Evolutionary conservation across 2,113 vertebrate species (phyloP).

Genomic region (Lepus timidus): DNA sequence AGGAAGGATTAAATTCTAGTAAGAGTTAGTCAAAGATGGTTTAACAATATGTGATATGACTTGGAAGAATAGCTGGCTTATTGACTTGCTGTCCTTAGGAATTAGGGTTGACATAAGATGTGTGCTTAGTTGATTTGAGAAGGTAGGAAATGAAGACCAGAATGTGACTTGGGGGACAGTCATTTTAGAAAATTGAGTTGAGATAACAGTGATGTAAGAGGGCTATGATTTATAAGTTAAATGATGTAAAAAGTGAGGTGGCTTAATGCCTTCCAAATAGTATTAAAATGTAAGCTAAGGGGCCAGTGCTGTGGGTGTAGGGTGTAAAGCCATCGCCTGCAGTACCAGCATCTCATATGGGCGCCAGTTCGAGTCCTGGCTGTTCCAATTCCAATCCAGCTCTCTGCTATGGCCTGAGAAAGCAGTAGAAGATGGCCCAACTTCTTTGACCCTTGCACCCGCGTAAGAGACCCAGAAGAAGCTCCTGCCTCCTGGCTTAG

Average conservation of each 20-base stretch:
- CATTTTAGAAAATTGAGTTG: background rate
- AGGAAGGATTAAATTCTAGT: background rate
- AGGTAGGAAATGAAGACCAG: background rate
- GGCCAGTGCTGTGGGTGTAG: too few relatives aligned
- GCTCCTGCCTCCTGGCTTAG: too few relatives aligned
- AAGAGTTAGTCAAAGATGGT: background rate
- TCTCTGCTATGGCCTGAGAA: too few relatives aligned
- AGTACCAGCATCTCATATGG: too few relatives aligned
- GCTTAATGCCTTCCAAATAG: background rate
- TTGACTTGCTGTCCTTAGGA: background rate
- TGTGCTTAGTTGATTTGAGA: background rate
- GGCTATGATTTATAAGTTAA: background rate
- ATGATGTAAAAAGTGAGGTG: background rate
- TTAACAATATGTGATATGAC: background rate
- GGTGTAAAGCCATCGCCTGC: too few relatives aligned
- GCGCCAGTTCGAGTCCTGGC: too few relatives aligned
- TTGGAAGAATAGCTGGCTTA: background rate
- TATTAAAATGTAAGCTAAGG: background rate
- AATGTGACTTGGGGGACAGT: background rate
- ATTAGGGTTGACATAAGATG: too few relatives aligned
- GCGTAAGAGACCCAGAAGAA: too few relatives aligned
- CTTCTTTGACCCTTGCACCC: too few relatives aligned
- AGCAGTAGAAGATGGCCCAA: too few relatives aligned
- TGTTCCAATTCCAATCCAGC: too few relatives aligned
- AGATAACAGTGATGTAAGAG: background rate